Conservation (phyloP, 2,113 vertebrate species). For the Triplophysa rosa region DNA sequence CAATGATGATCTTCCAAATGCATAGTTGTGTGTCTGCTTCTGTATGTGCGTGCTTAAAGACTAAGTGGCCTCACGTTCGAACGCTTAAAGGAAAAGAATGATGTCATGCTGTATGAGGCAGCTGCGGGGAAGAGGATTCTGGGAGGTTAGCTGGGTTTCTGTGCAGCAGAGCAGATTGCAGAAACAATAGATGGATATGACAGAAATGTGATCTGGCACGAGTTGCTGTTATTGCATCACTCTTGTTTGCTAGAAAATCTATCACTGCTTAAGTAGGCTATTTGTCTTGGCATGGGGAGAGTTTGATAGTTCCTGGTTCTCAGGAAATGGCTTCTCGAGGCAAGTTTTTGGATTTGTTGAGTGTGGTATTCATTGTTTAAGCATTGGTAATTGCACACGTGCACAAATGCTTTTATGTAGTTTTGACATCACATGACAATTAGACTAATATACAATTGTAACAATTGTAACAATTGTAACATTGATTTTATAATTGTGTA, state of each 20-base stretch:
- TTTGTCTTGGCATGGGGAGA: conserved; percentile 40
- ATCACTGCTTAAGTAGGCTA: conserved; percentile 39
- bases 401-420: too few species aligned
- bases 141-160: conserved; percentile 44
- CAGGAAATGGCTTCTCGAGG: conserved; percentile 47
- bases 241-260: conserved; percentile 53
- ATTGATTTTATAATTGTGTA: too few species aligned
- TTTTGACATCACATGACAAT: too few species aligned
- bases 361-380: not conserved
- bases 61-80: conserved; percentile 36
- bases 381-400: not conserved
- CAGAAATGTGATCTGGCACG: conserved; percentile 68
- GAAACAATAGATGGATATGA: conserved; percentile 74
- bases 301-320: conserved; percentile 51
- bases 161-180: conserved; percentile 48
- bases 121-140: conserved; percentile 38
- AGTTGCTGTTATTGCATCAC: conserved; percentile 65
- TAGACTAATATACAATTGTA: too few species aligned
- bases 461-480: too few species aligned
- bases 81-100: conserved; percentile 59
- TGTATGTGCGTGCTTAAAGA: conserved; percentile 29
- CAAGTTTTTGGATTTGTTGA: conserved; percentile 11
- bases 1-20: conserved; percentile 18
- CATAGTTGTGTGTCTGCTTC: conserved; percentile 11
- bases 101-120: conserved; percentile 65